phyloP scores from a whole-genome alignment of 2,797 vertebrate species.

The Bovichtus diacanthus region DNA sequence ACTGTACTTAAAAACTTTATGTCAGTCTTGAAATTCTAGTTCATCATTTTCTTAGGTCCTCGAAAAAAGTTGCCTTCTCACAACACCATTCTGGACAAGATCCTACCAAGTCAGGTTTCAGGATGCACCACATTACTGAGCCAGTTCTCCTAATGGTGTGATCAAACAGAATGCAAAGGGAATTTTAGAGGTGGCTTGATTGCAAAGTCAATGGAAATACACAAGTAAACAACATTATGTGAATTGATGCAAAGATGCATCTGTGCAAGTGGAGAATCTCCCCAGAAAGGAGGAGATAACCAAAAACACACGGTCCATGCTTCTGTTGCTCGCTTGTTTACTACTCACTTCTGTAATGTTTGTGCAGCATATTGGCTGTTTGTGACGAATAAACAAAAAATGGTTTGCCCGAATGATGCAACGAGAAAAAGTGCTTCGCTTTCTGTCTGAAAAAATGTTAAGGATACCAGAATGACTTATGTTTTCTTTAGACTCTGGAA shows the following conservation, averaged over 20 bases:
- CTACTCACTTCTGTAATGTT: not conserved
- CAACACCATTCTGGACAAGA: not conserved
- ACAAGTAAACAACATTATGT: too few species aligned
- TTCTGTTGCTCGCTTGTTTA: not conserved
- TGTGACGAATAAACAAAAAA: not conserved
- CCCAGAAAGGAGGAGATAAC: not conserved
- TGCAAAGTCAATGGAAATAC: not conserved
- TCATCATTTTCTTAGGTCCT: too few species aligned
- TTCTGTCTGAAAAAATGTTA: not conserved
- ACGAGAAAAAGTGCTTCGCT: not conserved
- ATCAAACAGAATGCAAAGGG: not conserved
- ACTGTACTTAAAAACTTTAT: not conserved
- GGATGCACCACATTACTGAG: not conserved
- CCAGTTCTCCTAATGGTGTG: not conserved
- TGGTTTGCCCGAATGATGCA: not conserved
- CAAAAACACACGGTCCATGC: not conserved
- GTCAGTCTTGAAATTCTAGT: not conserved
- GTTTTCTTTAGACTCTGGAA: not conserved
- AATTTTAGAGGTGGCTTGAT: not conserved
- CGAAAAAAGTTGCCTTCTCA: not conserved
- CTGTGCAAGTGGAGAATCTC: not conserved
- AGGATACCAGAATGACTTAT: not conserved
- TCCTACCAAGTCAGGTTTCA: not conserved
- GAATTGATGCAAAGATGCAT: not conserved
- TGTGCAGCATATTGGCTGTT: not conserved